Base-by-base conservation (phyloP, 2,888 invertebrate species). In the Diachrysia chrysitis region DNA sequence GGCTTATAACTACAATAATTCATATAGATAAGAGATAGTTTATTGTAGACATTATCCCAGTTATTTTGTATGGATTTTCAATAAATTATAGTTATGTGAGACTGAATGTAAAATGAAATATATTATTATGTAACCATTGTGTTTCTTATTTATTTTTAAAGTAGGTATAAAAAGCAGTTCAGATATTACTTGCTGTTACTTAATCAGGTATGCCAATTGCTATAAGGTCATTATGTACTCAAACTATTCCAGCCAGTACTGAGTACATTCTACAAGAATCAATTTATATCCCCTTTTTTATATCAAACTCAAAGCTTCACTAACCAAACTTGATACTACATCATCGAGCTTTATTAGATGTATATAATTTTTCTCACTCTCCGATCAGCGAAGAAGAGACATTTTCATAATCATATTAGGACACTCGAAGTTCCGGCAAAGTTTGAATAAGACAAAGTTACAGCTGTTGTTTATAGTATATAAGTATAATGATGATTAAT, bases 1-100 rank as follows among this genome's bases (percentile, higher is more conserved):
- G 6, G 51, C 71, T 42, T 85, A 87, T 69, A 82, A 73, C 70
- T 87, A 89, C 12, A 51, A 51, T 78, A 88, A 87, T 69, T 83
- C 87, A 29, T 89, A 90, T 75, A 86, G 66, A 62, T 82, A 75
- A 71, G 66, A 73, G n/a, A 17, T 46, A 37, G 35, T 75, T 71
- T 77, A 68, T 84, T 69, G 66, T 57, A 58, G 17, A 63, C 61
- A 35, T 69, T 73, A 68, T 78, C 83, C 82, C 81, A 79, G 82
- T 83, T 81, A 69, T 70, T 67, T 75, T 69, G 55, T 73, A 62
- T 69, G 65, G 68, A 37, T 58, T 68, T 68, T 67, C 63, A 71
- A 71, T 76, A 75, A 59, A 76, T 72, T 69, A 69, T 42, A 35
- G 58, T 42, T 58, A 48, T 51, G 57, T 69, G 73, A 79, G 83